phyloP scores from a whole-genome alignment of 2,797 vertebrate genomes.

The Coracias cyanogaster region DNA sequence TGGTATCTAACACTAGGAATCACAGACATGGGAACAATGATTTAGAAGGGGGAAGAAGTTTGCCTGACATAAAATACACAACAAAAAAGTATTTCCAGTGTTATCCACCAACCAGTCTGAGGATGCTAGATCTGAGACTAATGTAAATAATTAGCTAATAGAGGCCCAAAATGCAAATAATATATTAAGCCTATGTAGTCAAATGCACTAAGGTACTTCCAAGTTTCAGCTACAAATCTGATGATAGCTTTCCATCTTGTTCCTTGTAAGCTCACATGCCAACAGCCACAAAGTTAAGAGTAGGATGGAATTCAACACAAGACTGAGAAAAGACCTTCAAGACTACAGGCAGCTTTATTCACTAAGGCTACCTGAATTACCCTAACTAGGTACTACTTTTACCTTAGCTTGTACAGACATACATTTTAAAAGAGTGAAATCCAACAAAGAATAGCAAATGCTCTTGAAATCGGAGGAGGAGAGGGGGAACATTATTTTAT shows the following conservation, averaged over 20 bases:
- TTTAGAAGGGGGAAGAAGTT: not conserved
- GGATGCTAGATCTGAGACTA: not conserved
- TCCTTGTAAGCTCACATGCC: not conserved
- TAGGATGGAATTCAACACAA: not conserved
- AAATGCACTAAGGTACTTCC: not conserved
- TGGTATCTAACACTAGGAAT: not conserved
- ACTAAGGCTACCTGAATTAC: not conserved
- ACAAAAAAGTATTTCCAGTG: not conserved
- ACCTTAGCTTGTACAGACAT: not conserved
- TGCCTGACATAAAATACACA: not conserved
- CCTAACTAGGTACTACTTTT: not conserved
- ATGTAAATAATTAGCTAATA: not conserved
- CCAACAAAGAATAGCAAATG: not conserved
- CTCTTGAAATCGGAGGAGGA: not conserved
- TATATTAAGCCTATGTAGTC: not conserved
- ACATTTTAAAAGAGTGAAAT: not conserved
- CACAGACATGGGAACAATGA: not conserved
- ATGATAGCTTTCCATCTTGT: not conserved
- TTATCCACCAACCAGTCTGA: not conserved
- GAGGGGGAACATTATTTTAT: rapidly evolving
- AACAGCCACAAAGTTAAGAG: not conserved
- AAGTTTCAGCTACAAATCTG: not conserved
- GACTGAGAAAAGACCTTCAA: not conserved
- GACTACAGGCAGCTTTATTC: not conserved
- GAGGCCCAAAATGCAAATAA: not conserved